Percentiles rank a stretch among this genome's conserved stretches.
Conservation (phyloP, 1,140 invertebrate species). For the Calephelis virginiensis region DNA sequence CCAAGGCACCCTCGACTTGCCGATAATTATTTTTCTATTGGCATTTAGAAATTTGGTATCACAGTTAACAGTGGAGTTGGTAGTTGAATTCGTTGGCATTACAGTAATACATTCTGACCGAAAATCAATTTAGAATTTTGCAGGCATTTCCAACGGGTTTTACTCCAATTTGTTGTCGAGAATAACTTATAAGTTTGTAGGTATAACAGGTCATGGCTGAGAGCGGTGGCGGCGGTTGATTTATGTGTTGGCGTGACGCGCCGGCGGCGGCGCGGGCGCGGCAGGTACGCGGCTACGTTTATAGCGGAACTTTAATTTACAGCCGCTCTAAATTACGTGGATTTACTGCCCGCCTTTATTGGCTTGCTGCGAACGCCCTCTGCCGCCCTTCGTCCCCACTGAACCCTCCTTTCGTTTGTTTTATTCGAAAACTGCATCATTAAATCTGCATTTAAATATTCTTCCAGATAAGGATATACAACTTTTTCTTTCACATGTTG, state of each 20-base stretch:
- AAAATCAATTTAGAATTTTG: too few species aligned
- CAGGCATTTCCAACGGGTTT: too few species aligned
- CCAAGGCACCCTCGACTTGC: too few species aligned
- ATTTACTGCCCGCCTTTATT: conserved; percentile 75
- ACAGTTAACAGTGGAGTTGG: too few species aligned
- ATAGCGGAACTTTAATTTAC: conserved; percentile 76
- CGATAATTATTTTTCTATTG: too few species aligned
- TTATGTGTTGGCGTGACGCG: conserved; percentile 51
- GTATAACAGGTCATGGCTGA: not conserved
- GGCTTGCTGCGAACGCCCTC: conserved; percentile 57
- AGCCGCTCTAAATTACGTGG: conserved; percentile 74
- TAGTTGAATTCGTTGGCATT: too few species aligned
- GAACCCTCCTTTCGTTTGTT: conserved; percentile 38
- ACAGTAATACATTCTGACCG: too few species aligned
- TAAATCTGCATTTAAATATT: conserved; percentile 31
- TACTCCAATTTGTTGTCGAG: too few species aligned
- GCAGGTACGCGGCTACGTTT: conserved; percentile 59
- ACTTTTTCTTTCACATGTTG: conserved; percentile 14
- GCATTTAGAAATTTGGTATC: too few species aligned
- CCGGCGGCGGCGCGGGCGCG: conserved; percentile 41
- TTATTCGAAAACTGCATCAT: conserved; percentile 45
- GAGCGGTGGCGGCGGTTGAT: conserved; percentile 47
- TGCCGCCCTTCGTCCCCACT: conserved; percentile 50
- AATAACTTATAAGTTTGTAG: not conserved
- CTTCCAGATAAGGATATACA: conserved; percentile 10